phyloP scores from a whole-genome alignment of 2,113 vertebrate genomes.

The Carassius carassius region DNA sequence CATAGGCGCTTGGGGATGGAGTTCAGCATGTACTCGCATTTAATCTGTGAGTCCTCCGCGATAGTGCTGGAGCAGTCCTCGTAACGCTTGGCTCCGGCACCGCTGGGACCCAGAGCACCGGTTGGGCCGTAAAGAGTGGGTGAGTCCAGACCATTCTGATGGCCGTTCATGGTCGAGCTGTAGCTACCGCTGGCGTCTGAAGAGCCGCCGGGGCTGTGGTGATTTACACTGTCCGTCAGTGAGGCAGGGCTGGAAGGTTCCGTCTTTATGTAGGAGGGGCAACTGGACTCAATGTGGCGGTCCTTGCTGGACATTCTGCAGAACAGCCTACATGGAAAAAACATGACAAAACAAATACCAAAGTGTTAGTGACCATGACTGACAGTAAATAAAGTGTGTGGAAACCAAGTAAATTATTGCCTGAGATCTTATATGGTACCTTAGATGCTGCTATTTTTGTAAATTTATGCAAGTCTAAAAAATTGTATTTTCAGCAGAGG shows the following conservation, averaged over 20 bases:
- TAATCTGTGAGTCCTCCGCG: constrained; percentile 96
- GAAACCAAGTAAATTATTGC: neutral
- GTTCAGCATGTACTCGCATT: constrained; percentile 99
- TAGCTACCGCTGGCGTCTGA: constrained; percentile 99
- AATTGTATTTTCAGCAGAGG: neutral
- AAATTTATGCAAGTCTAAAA: neutral
- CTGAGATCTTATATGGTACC: neutral
- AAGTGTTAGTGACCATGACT: neutral
- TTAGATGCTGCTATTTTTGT: neutral
- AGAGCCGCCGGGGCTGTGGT: constrained; percentile 98
- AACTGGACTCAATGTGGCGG: constrained; percentile 99
- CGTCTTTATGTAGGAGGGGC: constrained; percentile 99
- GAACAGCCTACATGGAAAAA: constrained; percentile 85
- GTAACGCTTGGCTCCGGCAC: constrained; percentile 91
- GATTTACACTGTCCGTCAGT: constrained; percentile 99
- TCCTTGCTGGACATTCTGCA: constrained; percentile 99
- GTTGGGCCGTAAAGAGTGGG: constrained; percentile 93
- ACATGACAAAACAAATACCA: neutral
- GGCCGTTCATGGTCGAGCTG: constrained; percentile 99
- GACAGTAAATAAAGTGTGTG: too few relatives aligned
- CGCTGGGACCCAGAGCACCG: constrained; percentile 85
- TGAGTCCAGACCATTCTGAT: constrained; percentile 98
- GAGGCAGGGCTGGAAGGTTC: constrained; percentile 99
- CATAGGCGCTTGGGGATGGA: constrained; percentile 99
- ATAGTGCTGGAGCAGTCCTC: constrained; percentile 99